A percentile compares a stretch with the other conserved stretches of the same genome.
Evolutionary conservation across 2,888 invertebrate genomes (phyloP).

Genomic region (Zele albiditarsus): DNA sequence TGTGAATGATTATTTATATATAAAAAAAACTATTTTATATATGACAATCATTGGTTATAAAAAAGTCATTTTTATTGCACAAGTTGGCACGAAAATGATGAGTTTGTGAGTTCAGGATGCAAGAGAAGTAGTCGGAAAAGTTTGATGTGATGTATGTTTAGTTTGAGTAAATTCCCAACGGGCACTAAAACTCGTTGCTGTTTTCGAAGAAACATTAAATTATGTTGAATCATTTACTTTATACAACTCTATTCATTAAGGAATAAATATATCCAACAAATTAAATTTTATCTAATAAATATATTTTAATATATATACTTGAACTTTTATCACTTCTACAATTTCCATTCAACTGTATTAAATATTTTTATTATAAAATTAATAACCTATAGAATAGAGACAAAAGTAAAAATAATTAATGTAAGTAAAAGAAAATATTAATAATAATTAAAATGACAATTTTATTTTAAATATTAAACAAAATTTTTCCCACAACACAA

Average conservation of each 20-base stretch:
- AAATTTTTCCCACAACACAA: too few species aligned
- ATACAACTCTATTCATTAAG: background rate
- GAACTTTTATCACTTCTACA: background rate
- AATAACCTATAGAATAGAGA: too few species aligned
- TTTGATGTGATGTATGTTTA: constrained; percentile 3
- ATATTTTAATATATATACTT: background rate
- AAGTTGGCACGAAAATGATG: background rate
- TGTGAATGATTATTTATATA: background rate
- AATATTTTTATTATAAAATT: too few species aligned
- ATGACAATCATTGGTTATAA: background rate
- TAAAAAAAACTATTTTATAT: background rate
- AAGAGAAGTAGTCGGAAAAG: background rate
- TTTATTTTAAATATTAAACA: too few species aligned
- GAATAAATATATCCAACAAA: background rate
- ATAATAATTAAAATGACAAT: too few species aligned
- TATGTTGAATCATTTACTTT: background rate
- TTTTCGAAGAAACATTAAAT: constrained; percentile 1
- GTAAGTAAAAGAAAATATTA: too few species aligned
- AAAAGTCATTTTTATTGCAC: background rate
- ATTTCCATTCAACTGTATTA: too few species aligned
- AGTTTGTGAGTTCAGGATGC: background rate
- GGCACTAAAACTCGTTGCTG: background rate
- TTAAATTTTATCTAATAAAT: background rate
- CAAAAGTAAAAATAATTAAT: too few species aligned
- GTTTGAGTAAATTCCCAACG: background rate